Conservation (phyloP, 2,888 invertebrate species). For the Eumerus sabulonum region DNA sequence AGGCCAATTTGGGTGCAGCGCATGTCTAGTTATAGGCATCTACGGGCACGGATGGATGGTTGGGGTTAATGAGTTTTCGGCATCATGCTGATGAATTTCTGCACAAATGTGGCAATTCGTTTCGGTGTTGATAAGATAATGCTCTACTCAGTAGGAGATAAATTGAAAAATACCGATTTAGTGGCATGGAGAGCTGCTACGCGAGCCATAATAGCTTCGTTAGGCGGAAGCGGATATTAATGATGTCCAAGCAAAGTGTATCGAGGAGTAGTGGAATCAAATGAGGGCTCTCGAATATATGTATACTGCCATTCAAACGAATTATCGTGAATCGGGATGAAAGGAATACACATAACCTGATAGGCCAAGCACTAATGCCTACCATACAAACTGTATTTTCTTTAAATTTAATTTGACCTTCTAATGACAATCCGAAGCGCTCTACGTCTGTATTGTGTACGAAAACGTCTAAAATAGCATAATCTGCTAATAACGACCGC, state of each 20-base stretch:
- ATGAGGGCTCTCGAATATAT: no score
- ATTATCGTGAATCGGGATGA: no score
- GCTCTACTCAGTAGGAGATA: slow-evolving; percentile 60
- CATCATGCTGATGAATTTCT: slow-evolving; percentile 58
- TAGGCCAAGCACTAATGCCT: no score
- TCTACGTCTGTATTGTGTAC: no score
- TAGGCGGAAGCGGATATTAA: not conserved
- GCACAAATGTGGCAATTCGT: slow-evolving; percentile 60
- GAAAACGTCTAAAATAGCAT: no score
- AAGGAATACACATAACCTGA: no score
- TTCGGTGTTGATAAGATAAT: slow-evolving; percentile 64
- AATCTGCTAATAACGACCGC: no score
- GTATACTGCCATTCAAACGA: no score
- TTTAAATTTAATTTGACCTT: no score
- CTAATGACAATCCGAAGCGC: no score
- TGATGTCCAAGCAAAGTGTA: not conserved
- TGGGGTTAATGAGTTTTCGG: slow-evolving; percentile 67
- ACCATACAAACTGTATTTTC: no score
- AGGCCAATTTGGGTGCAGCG: slow-evolving; percentile 60
- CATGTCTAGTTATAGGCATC: slow-evolving; percentile 22
- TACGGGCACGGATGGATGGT: slow-evolving; percentile 10
- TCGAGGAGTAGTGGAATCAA: no score
- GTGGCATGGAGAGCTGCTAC: slow-evolving; percentile 29
- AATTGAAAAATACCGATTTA: slow-evolving; percentile 62
- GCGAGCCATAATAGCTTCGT: not conserved